These are phyloP conservation scores for Haplochromis burtoni DNA, from an alignment of 2,113 vertebrate genomes.

Conservation along the genomic window DNA sequence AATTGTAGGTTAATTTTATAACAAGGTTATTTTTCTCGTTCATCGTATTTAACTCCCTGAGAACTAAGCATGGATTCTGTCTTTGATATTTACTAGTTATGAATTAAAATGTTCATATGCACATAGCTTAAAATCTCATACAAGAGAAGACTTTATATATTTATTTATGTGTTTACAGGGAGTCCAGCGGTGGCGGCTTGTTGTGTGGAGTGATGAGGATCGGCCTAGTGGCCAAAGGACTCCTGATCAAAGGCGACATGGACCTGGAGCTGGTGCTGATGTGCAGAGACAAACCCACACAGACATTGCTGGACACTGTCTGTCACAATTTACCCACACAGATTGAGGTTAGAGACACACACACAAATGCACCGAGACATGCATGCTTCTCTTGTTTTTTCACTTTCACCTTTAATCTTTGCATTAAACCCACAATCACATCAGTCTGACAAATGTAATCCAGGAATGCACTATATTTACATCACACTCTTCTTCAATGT, in stretches of 20 bases:
- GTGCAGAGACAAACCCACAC: constrained; percentile 95
- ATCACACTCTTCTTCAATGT: not conserved
- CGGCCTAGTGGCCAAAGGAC: constrained; percentile 94
- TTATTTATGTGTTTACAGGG: constrained; percentile 62
- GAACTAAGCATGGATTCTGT: not conserved
- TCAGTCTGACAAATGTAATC: not conserved
- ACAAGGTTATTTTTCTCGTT: not conserved
- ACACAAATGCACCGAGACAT: not conserved
- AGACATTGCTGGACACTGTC: constrained; percentile 85
- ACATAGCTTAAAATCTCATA: not conserved
- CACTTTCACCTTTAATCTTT: not conserved
- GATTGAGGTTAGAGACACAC: constrained; percentile 68
- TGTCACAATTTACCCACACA: constrained; percentile 91
- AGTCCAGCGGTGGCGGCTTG: constrained; percentile 80
- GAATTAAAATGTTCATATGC: not conserved
- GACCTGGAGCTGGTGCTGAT: constrained; percentile 97
- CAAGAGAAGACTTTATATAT: not conserved
- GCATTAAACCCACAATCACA: not conserved
- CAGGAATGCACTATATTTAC: not conserved
- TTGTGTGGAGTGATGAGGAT: constrained; percentile 97
- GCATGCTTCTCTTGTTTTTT: not conserved
- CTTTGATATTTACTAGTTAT: not conserved
- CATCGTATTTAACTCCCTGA: not conserved
- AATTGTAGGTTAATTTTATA: not conserved
- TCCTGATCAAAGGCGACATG: constrained; percentile 98